Evolutionary conservation across 2,888 invertebrate genomes (phyloP), one percentile per base, ranked within the genome.

Genomic region (Chesias legatella): DNA sequence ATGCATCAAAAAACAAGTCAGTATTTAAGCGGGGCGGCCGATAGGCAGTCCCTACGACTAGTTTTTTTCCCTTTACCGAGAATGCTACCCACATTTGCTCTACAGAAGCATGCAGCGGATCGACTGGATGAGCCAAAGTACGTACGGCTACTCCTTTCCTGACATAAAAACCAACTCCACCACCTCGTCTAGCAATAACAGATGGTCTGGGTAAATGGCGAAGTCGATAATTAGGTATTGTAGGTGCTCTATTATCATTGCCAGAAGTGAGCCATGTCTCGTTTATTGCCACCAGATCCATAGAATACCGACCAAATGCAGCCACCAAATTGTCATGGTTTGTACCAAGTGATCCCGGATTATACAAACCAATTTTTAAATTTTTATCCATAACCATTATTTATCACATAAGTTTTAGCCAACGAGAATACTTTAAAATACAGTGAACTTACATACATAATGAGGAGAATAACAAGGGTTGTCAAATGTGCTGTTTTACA

Each of bases 221-320:
- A 3, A 53, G 32, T 6, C 43, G 26, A 10, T 51, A 56, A 4
- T 30, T 37, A 3, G 51, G 37, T 0, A 51, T 10, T 0, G 3
- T n/a, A 0, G 53, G 54, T 1, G 53, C 54, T 1, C 45, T 36
- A 3, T 25, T 39, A 25, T 52, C 55, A 28, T 48, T 48, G 1
- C 51, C 51, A 8, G 9, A 17, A 1, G 26, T 41, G 1, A 56
- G 28, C 58, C 58, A 58, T 0, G 54, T 57, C 21, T 57, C 51
- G 8, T 57, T 57, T 1, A 57, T 37, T 3, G 55, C 52, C n/a
- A 56, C 6, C 3, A 56, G 25, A 25, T 53, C 52, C 0, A 51
- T 10, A 9, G 32, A 28, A 21, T 40, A 13, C 0, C 25, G 27
- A 1, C 4, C 1, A 1, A 51, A 7, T 0, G 48, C 41, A 0